Percentiles rank a stretch among this genome's conserved stretches.
phyloP scores from a whole-genome alignment of 1,140 invertebrate genomes.

The Lerema accius region DNA sequence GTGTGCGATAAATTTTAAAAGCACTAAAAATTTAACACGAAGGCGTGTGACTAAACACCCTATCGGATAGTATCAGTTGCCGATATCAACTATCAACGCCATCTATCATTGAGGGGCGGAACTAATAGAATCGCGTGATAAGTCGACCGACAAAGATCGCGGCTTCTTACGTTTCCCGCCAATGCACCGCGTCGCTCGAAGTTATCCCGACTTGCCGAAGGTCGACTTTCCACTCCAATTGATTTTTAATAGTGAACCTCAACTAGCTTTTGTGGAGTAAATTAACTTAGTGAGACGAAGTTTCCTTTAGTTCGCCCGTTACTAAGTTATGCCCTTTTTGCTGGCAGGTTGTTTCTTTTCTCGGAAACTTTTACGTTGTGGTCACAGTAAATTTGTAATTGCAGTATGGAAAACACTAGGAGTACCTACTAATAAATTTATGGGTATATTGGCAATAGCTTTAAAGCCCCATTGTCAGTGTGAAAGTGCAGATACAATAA shows the following conservation, averaged over 20 bases:
- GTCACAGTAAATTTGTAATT: not conserved
- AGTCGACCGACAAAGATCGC: slow-evolving; percentile 77
- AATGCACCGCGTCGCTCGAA: slow-evolving; percentile 72
- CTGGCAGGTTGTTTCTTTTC: slow-evolving; percentile 6
- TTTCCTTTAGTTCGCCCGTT: slow-evolving; percentile 51
- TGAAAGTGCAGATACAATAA: too few relatives aligned
- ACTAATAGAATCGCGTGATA: slow-evolving; percentile 70
- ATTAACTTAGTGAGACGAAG: slow-evolving; percentile 74
- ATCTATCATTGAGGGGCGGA: slow-evolving; percentile 61
- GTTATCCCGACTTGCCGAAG: slow-evolving; percentile 51
- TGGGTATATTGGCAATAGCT: too few relatives aligned
- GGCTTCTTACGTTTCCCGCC: slow-evolving; percentile 72
- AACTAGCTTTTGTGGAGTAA: slow-evolving; percentile 72
- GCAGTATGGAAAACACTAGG: not conserved
- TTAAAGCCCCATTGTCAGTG: too few relatives aligned
- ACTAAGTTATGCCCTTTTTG: slow-evolving; percentile 38
- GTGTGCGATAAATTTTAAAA: not conserved
- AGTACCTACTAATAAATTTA: too few relatives aligned
- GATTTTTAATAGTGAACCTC: slow-evolving; percentile 79
- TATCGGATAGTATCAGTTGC: slow-evolving; percentile 15
- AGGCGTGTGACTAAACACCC: slow-evolving; percentile 9
- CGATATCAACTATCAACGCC: slow-evolving; percentile 47
- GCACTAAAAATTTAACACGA: slow-evolving; percentile 8
- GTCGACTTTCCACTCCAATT: slow-evolving; percentile 73
- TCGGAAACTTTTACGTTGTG: not conserved